Conservation (phyloP, 1,140 invertebrate genomes). For the Arctopsyche grandis region DNA sequence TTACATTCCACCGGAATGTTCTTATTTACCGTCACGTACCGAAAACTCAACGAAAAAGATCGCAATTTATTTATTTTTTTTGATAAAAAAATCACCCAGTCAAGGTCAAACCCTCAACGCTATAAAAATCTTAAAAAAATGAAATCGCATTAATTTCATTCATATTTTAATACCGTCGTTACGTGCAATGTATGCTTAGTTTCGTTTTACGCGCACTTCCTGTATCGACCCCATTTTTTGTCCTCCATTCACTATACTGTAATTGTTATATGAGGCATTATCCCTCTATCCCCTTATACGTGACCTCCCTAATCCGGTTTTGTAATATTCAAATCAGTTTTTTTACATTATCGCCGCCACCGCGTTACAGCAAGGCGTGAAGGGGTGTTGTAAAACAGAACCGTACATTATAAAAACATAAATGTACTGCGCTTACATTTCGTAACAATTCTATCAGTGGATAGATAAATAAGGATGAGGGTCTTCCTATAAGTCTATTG, state of each 20-base stretch:
- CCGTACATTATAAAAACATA: constrained; percentile 38
- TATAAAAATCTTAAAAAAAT: too few relatives aligned
- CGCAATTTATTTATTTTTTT: neutral
- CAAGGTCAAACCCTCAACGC: neutral
- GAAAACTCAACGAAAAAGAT: neutral
- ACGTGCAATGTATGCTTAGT: neutral
- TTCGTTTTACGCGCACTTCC: constrained; percentile 29
- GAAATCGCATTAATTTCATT: neutral
- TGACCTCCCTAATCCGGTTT: constrained; percentile 38
- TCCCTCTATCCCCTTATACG: constrained; percentile 33
- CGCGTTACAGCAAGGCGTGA: constrained; percentile 23
- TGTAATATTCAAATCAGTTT: constrained; percentile 40
- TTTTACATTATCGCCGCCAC: constrained; percentile 3
- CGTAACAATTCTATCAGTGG: constrained; percentile 37
- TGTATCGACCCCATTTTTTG: constrained; percentile 34
- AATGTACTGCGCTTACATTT: constrained; percentile 18
- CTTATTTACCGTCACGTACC: constrained; percentile 12
- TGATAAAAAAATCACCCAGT: too few relatives aligned
- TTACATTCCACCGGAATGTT: constrained; percentile 3
- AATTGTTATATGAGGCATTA: constrained; percentile 41
- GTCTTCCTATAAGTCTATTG: neutral
- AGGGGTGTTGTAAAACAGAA: constrained; percentile 42
- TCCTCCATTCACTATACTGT: neutral
- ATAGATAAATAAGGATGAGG: neutral
- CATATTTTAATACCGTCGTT: neutral